A percentile compares a stretch with the other conserved stretches of the same genome.
Conservation (phyloP, 2,797 vertebrate genomes). For the Rachycentron canadum region DNA sequence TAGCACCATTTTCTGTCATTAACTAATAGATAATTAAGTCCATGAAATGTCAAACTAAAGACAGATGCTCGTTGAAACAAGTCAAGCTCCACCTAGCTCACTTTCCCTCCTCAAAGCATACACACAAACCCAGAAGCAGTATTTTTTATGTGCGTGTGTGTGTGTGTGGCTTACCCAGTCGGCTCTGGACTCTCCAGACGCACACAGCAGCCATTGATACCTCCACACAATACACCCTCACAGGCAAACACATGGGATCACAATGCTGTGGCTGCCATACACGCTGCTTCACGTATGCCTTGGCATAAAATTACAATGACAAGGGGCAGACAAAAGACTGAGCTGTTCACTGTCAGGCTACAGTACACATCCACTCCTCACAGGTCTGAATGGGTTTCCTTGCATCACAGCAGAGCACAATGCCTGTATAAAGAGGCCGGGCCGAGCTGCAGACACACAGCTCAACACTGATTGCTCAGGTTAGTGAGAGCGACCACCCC, state of each 20-base stretch:
- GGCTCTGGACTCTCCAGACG: constrained; percentile 26
- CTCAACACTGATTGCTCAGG: constrained; percentile 19
- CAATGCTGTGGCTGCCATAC: constrained; percentile 66
- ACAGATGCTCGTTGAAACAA: background rate
- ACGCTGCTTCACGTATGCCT: constrained; percentile 70
- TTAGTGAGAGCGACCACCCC: constrained; percentile 1
- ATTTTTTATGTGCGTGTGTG: too few species aligned
- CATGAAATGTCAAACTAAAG: background rate
- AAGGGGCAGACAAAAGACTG: constrained; percentile 69
- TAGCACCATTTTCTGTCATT: background rate
- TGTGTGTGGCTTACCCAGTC: constrained; percentile 40
- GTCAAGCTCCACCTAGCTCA: background rate
- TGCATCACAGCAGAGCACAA: constrained; percentile 43
- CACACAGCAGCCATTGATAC: constrained; percentile 78
- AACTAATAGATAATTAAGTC: background rate
- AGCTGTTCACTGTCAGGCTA: constrained; percentile 50
- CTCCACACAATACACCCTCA: constrained; percentile 75
- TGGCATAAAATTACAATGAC: constrained; percentile 76
- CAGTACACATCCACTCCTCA: constrained; percentile 18
- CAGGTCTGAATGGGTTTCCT: constrained; percentile 60
- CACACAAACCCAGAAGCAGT: constrained; percentile 4
- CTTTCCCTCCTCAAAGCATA: constrained; percentile 13
- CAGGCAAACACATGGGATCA: constrained; percentile 71
- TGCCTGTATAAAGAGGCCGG: constrained; percentile 24
- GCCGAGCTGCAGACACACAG: constrained; percentile 22